Evolutionary conservation across 2,888 invertebrate species (phyloP).

Genomic region (Drosophila flavopinicola): DNA sequence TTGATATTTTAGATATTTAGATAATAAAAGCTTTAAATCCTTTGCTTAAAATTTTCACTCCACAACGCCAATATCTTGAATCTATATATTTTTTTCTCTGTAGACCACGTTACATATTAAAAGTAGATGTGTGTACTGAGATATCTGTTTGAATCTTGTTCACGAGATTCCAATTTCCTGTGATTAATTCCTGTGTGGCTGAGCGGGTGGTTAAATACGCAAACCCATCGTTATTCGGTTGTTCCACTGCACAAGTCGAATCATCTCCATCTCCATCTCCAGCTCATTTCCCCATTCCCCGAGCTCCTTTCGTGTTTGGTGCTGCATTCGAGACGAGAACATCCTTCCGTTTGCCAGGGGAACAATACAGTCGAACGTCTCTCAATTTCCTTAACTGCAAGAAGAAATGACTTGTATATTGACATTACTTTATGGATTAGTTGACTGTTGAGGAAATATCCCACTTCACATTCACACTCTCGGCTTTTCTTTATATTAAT

Average conservation of each 20-base stretch:
- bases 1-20: no score
- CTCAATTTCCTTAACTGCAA: neutral
- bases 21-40: no score
- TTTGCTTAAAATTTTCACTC: no score
- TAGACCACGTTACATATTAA: neutral
- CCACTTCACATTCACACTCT: no score
- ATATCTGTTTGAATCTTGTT: conserved; percentile 31
- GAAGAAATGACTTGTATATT: neutral
- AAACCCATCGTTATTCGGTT: conserved; percentile 12
- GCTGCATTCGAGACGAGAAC: neutral
- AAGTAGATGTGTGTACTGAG: neutral
- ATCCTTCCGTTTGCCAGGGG: conserved; percentile 3
- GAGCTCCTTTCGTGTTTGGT: no score
- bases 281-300: neutral
- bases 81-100: no score
- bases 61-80: no score
- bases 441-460: no score
- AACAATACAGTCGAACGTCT: neutral
- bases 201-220: neutral
- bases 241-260: neutral
- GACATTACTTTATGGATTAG: neutral
- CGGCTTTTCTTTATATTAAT: no score
- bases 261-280: neutral
- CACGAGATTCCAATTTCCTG: conserved; percentile 51
- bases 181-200: conserved; percentile 24